A percentile compares a stretch with the other conserved stretches of the same genome.
phyloP scores from a whole-genome alignment of 2,888 invertebrate genomes.

The Lucinisca nassula region DNA sequence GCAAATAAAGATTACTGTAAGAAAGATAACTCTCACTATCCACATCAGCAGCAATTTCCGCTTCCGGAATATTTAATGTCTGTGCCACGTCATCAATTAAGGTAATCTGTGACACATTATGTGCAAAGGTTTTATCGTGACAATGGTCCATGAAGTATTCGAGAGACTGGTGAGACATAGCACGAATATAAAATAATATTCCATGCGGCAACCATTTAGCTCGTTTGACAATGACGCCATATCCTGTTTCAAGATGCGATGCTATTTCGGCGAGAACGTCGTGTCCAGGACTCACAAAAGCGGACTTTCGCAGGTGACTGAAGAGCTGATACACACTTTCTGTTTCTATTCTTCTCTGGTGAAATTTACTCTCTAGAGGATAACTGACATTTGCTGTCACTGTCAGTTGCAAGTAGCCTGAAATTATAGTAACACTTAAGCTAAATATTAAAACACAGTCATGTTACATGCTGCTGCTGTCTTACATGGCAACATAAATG shows the following conservation, averaged over 20 bases:
- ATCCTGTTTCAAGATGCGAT: constrained; percentile 33
- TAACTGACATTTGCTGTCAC: constrained; percentile 44
- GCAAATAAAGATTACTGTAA: constrained; percentile 27
- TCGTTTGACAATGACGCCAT: constrained; percentile 46
- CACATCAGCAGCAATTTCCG: constrained; percentile 41
- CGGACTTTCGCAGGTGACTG: constrained; percentile 38
- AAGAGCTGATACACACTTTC: constrained; percentile 52
- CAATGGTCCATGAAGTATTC: constrained; percentile 42
- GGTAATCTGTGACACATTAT: constrained; percentile 41
- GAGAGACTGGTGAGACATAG: constrained; percentile 9
- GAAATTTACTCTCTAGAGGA: constrained; percentile 2
- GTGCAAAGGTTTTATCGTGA: constrained; percentile 25
- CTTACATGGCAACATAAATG: too few relatives aligned
- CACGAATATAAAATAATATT: constrained; percentile 41
- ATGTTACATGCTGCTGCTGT: too few relatives aligned
- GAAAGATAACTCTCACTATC: constrained; percentile 27
- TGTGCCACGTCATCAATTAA: constrained; percentile 56
- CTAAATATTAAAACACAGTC: too few relatives aligned
- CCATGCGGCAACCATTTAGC: constrained; percentile 55
- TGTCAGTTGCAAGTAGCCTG: constrained; percentile 40
- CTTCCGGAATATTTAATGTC: constrained; percentile 51
- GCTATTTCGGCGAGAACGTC: constrained; percentile 29
- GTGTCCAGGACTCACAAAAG: constrained; percentile 19
- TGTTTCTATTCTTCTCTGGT: not conserved
- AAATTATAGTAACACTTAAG: not conserved